A percentile compares a stretch with the other conserved stretches of the same genome.
These are phyloP conservation scores for Pseudomyrmex concolor DNA, from an alignment of 1,140 invertebrate genomes.

Conservation along the genomic window DNA sequence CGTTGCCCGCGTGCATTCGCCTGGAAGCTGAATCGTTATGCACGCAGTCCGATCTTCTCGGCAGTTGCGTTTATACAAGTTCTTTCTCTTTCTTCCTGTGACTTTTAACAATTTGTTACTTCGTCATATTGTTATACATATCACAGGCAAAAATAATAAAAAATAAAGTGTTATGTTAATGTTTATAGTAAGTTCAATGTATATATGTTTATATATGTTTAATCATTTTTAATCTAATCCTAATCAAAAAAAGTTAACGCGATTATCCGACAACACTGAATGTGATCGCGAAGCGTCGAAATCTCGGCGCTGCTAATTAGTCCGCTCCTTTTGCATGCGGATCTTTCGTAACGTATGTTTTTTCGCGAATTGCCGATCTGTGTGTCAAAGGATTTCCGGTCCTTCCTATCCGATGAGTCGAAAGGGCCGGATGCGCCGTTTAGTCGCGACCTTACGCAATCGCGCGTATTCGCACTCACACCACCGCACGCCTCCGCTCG, in stretches of 20 bases:
- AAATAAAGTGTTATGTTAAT: background rate
- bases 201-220: background rate
- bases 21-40: slow-evolving; percentile 42
- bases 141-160: background rate
- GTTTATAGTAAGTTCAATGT: background rate
- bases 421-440: slow-evolving; percentile 69
- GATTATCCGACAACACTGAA: background rate
- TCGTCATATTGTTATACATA: background rate
- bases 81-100: background rate
- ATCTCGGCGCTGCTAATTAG: slow-evolving; percentile 11
- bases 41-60: slow-evolving; percentile 26
- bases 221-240: background rate
- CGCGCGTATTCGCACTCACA: slow-evolving; percentile 60
- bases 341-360: background rate
- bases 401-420: slow-evolving; percentile 60
- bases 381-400: slow-evolving; percentile 73
- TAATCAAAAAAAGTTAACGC: background rate
- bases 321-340: slow-evolving; percentile 18
- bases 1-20: slow-evolving; percentile 48
- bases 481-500: slow-evolving; percentile 42
- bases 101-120: background rate
- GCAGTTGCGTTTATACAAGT: background rate
- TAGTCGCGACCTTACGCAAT: slow-evolving; percentile 66
- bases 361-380: slow-evolving; percentile 21
- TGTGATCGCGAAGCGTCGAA: background rate